phyloP scores from a whole-genome alignment of 2,113 vertebrate genomes.

The Syngnathoides biaculeatus region DNA sequence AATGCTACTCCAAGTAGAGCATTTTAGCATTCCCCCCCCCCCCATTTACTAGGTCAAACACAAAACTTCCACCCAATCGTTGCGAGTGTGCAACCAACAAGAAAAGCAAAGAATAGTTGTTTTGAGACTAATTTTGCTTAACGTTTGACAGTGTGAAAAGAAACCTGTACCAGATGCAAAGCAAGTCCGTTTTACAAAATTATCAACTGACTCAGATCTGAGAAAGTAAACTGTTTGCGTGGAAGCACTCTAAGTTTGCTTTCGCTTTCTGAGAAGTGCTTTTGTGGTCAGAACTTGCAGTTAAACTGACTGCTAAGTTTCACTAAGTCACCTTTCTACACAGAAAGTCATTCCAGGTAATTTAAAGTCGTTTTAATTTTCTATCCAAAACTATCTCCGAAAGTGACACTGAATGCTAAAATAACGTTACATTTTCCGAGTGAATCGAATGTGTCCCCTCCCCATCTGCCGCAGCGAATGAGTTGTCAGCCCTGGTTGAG shows the following conservation, averaged over 20 bases:
- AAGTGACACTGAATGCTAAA: conserved; percentile 8
- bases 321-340: background rate
- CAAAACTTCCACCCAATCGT: no score
- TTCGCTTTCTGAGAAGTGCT: background rate
- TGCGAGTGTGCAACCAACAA: no score
- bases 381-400: background rate
- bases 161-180: background rate
- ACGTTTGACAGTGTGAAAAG: background rate
- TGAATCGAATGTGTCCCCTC: conserved; percentile 26
- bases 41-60: no score
- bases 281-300: background rate
- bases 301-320: background rate
- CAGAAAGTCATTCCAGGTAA: background rate
- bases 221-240: background rate
- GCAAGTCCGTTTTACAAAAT: background rate
- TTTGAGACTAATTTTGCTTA: background rate
- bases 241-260: background rate
- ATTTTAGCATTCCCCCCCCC: no score
- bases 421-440: conserved; percentile 25
- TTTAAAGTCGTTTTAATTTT: background rate
- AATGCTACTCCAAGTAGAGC: no score
- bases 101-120: no score
- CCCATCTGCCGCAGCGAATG: conserved; percentile 41
- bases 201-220: background rate
- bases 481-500: conserved; percentile 47